Evolutionary conservation across 2,113 vertebrate genomes (phyloP).

Genomic region (Ptyas mucosa): DNA sequence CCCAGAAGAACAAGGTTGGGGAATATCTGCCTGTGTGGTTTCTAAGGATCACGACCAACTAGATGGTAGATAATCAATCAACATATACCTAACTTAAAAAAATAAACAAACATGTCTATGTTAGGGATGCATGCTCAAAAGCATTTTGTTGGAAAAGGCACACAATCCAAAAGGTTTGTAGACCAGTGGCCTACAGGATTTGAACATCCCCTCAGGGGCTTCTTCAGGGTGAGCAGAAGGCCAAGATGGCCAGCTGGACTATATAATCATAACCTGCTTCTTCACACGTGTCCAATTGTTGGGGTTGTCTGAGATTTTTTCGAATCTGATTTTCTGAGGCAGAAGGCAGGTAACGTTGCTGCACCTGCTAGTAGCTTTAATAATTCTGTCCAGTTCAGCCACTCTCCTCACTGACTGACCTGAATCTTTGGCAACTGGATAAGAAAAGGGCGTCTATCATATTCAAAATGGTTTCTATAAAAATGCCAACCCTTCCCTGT

Average conservation of each 20-base stretch:
- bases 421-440: neutral
- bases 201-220: neutral
- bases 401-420: neutral
- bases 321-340: neutral
- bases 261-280: neutral
- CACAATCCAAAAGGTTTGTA: neutral
- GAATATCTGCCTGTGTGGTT: neutral
- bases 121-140: neutral
- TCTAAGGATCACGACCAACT: neutral
- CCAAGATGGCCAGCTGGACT: neutral
- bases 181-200: neutral
- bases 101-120: neutral
- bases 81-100: neutral
- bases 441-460: neutral
- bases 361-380: neutral
- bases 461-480: constrained; percentile 10
- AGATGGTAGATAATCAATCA: neutral
- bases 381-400: neutral
- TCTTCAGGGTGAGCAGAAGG: neutral
- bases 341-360: neutral
- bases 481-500: constrained; percentile 4
- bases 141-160: neutral
- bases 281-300: neutral
- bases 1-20: neutral
- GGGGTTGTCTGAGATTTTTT: neutral